Base-by-base conservation (phyloP, 1,140 invertebrate genomes). In the Phortica variegata region DNA sequence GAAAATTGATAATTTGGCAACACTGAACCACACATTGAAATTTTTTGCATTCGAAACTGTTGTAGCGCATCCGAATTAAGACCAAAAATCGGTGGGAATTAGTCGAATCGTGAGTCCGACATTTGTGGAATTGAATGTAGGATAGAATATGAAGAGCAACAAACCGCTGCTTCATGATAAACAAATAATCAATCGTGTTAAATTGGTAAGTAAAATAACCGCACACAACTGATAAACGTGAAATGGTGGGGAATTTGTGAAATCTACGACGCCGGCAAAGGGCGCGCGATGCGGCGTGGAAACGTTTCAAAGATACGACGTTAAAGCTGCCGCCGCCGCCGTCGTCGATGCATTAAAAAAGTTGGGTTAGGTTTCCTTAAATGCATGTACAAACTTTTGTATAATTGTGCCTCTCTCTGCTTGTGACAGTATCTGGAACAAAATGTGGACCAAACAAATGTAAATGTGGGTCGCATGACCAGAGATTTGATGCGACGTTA, bases 391-490 rank as follows among this genome's bases (percentile, higher is more conserved):
- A 34, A 39, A 29, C 44, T 47, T 43, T 47, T 37, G 13, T 56
- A 13, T 47, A 2, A 9, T 54, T 37, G 31, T 17, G 20, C 3
- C 9, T 20, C 16, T 39, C 40, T 13, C 16, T 53, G 29, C 7
- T 17, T 46, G 8, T 37, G 41, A 3, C 33, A 86, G 79, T 87
- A 87, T 68, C 78, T 88, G 33, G 84, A 84, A 48, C 85, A 86
- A 58, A 85, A 87, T 76, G 83, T 85, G 52, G 83, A 86, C 53
- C 84, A 85, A 66, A 83, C 84, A 2, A 87, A 84, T 56, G 81
- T 89, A 43, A 85, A 88, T 80, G 82, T 88, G 21, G 82, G 83
- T 57, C 82, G 84, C 66, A 88, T 89, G 86, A 84, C 86, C 54
- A 83, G 85, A 65, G 79, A 82, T 56, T 79, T 90, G 21, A 85